These are phyloP conservation scores for Carapus acus DNA, from an alignment of 2,797 vertebrate species.

Conservation along the genomic window DNA sequence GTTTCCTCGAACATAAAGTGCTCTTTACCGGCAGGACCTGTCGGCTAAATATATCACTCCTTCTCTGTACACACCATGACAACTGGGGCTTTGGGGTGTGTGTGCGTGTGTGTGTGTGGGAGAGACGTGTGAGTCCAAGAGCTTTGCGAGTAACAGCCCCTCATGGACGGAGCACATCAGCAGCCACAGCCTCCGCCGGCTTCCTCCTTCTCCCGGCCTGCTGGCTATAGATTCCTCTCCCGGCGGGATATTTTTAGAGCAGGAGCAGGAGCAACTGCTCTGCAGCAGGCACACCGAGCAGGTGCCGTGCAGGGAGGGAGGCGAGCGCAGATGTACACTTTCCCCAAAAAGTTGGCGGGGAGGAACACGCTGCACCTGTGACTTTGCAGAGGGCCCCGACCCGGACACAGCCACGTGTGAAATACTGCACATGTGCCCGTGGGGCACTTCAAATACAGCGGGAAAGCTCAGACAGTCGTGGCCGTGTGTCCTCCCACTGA, in stretches of 20 bases:
- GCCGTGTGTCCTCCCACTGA: too few species aligned
- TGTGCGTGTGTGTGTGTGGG: too few species aligned
- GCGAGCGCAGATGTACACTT: slow-evolving; percentile 17
- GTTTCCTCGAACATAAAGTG: too few species aligned
- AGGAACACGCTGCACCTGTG: slow-evolving; percentile 2
- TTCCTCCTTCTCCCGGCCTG: slow-evolving; percentile 57
- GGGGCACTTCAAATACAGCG: not conserved
- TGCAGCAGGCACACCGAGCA: slow-evolving; percentile 53
- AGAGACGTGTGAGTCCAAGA: slow-evolving; percentile 51
- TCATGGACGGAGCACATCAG: slow-evolving; percentile 54
- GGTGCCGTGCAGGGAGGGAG: slow-evolving; percentile 50
- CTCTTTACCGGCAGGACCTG: too few species aligned
- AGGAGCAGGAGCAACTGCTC: slow-evolving; percentile 50
- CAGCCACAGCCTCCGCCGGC: slow-evolving; percentile 57
- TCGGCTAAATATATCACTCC: too few species aligned
- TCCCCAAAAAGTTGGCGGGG: slow-evolving; percentile 24
- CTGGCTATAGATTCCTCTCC: slow-evolving; percentile 50
- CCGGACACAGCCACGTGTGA: not conserved
- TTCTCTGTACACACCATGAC: too few species aligned
- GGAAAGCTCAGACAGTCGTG: too few species aligned
- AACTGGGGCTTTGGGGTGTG: too few species aligned
- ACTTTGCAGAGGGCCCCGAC: not conserved
- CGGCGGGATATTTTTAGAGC: slow-evolving; percentile 73
- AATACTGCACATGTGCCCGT: not conserved
- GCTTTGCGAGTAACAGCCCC: slow-evolving; percentile 52